Evolutionary conservation across 1,140 invertebrate species (phyloP).

Genomic region (Choristoneura fumiferana): DNA sequence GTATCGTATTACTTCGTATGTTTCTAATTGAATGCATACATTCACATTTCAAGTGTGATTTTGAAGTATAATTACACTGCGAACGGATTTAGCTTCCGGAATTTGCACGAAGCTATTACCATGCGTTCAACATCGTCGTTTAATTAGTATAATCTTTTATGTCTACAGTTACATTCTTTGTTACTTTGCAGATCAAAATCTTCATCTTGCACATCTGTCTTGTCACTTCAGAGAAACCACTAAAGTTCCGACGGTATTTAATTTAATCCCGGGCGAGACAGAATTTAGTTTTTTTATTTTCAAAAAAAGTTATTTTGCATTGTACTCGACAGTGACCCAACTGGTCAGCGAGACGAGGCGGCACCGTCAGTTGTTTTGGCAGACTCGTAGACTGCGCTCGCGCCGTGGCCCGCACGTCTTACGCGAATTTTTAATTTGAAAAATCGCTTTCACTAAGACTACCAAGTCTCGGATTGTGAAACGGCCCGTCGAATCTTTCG

Average conservation of each 20-base stretch:
- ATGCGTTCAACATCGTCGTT: neutral
- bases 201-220: too few species aligned
- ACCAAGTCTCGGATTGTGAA: too few species aligned
- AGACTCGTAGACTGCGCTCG: slow-evolving; percentile 44
- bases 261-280: neutral
- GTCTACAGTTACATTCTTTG: neutral
- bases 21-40: slow-evolving; percentile 11
- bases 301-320: slow-evolving; percentile 32
- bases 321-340: slow-evolving; percentile 45
- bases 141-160: slow-evolving; percentile 1
- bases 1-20: slow-evolving; percentile 9
- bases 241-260: neutral
- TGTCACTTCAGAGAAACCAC: too few species aligned
- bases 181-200: neutral
- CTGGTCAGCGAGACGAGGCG: slow-evolving; percentile 51
- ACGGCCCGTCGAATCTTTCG: too few species aligned
- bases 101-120: slow-evolving; percentile 11
- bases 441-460: slow-evolving; percentile 28
- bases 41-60: slow-evolving; percentile 22
- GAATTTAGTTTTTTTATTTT: neutral
- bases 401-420: slow-evolving; percentile 33
- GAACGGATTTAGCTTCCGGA: slow-evolving; percentile 20
- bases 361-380: slow-evolving; percentile 70
- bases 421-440: slow-evolving; percentile 24
- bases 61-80: slow-evolving; percentile 16